phyloP scores from a whole-genome alignment of 2,113 vertebrate genomes.

The Chauna torquata region DNA sequence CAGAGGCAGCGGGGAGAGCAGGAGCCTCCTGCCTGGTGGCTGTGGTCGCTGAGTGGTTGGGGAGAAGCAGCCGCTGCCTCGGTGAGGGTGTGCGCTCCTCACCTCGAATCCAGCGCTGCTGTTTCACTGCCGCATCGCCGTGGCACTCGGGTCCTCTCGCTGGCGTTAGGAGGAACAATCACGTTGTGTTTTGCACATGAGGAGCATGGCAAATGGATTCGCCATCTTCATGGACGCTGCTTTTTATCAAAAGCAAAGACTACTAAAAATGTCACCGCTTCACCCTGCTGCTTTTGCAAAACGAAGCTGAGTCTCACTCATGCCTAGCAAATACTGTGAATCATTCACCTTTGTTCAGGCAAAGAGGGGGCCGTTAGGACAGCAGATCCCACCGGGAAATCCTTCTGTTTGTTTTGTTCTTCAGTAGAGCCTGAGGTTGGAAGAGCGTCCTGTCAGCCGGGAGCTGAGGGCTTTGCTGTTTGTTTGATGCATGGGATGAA shows the following conservation, averaged over 20 bases:
- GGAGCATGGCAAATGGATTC: background rate
- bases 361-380: background rate
- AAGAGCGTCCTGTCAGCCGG: background rate
- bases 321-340: background rate
- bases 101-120: background rate
- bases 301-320: background rate
- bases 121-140: background rate
- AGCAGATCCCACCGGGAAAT: background rate
- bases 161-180: background rate
- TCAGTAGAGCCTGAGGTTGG: background rate
- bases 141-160: background rate
- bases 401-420: background rate
- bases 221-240: background rate
- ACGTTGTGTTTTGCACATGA: accelerated
- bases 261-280: background rate
- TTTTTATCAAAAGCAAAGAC: background rate
- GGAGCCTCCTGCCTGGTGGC: background rate
- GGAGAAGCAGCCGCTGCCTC: background rate
- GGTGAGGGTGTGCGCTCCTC: background rate
- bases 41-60: accelerated
- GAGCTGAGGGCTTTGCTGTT: background rate
- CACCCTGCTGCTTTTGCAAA: background rate
- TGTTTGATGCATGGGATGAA: background rate
- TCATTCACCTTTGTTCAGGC: background rate
- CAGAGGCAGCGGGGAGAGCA: background rate